These are phyloP conservation scores for Nothocercus nigrocapillus DNA, from an alignment of 2,113 vertebrate species.

Conservation along the genomic window DNA sequence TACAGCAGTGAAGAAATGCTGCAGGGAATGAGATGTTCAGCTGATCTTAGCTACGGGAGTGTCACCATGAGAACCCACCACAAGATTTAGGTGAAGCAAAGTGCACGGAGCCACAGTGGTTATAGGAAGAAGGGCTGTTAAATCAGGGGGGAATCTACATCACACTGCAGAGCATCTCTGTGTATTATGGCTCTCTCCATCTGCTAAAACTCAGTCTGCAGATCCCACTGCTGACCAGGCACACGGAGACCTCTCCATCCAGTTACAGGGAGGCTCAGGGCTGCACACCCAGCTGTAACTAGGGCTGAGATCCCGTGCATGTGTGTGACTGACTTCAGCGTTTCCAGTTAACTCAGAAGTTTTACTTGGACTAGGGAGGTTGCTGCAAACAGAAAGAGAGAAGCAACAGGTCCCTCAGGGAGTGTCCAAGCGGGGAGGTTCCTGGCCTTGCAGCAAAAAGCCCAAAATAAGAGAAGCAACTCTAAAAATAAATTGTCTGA, in stretches of 20 bases:
- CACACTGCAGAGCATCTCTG: not conserved
- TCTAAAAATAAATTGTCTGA: slow-evolving; percentile 43
- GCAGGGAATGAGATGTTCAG: not conserved
- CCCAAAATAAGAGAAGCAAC: slow-evolving; percentile 20
- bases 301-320: not conserved
- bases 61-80: not conserved
- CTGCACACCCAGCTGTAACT: slow-evolving; percentile 19
- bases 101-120: accelerated
- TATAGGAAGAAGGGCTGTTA: not conserved
- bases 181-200: not conserved
- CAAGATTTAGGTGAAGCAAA: not conserved
- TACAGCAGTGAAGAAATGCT: not conserved
- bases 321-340: not conserved
- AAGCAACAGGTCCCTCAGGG: slow-evolving; percentile 3
- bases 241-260: not conserved
- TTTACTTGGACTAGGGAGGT: slow-evolving; percentile 47
- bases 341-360: slow-evolving; percentile 40
- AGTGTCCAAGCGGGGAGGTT: not conserved
- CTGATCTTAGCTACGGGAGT: not conserved
- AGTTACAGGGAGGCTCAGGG: not conserved
- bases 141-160: not conserved
- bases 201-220: not conserved
- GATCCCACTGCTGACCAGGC: not conserved
- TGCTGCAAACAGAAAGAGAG: slow-evolving; percentile 18
- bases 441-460: not conserved